Base-by-base conservation (phyloP, 2,888 invertebrate species). In the Maniola hyperantus region DNA sequence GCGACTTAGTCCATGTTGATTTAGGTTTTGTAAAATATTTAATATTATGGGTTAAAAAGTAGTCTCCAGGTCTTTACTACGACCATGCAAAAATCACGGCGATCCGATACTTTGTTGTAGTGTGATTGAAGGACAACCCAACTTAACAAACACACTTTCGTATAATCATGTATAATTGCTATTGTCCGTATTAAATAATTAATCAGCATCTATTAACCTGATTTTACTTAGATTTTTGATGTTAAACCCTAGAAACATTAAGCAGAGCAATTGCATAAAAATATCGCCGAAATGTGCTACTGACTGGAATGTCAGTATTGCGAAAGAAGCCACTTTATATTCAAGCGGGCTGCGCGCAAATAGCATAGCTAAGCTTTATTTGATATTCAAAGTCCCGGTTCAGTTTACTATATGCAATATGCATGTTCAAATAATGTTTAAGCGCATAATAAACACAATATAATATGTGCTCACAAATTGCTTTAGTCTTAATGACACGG, bases 311-410 rank as follows among this genome's bases (percentile, higher is more conserved):
- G 81, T 74, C 68, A 71, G 63, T 66, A 63, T 86, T 87, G 79
- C 83, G 79, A 88, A 86, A 87, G 78, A 80, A 76, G 67, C 77
- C 77, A 76, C 71, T 88, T 83, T 77, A 81, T 81, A 87, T 88
- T 83, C 84, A 79, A 78, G 76, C 77, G 82, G 76, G 81, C 81
- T 78, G 74, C 70, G 73, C 67, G 72, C 76, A 73, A 79, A 83
- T 81, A 75, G 79, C 79, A 79, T 79, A 77, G 77, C 79, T 77
- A 74, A 77, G 76, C 77, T 77, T 74, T 79, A 83, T 83, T 83
- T 81, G 76, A 83, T 82, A 84, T 84, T 83, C 81, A 82, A 81
- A 82, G 79, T 82, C 79, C 83, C 81, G 77, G 80, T 84, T 85
- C 80, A 81, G 79, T 79, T 78, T 77, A 82, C 74, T 73, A 63